Base-by-base conservation (phyloP, 1,140 invertebrate genomes). In the Cryptotermes secundus region DNA sequence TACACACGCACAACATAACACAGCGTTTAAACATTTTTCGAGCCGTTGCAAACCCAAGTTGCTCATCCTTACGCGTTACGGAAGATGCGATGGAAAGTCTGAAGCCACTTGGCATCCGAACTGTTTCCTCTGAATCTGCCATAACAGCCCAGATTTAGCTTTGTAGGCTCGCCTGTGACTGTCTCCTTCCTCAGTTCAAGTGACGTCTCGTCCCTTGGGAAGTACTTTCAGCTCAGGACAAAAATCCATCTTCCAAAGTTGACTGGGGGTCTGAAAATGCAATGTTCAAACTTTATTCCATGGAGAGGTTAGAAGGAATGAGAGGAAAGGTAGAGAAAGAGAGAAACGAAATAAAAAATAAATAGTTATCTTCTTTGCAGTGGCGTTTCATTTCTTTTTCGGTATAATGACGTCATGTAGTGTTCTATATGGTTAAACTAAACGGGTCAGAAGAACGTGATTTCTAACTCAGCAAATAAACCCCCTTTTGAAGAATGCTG, bases 201-300 rank as follows among this genome's bases (percentile, higher is more conserved):
- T 72, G 59, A 72, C 59, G n/a, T 72, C 59, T 72, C 59, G 9
- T 72, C 59, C 59, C 59, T n/a, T n/a, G 59, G 59, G 59, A 72
- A 72, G 59, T 26, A n/a, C 59, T 72, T 72, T 72, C 59, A 72
- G 59, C 59, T n/a, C 59, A 31, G 59, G 59, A 72, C 59, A 72
- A 72, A 72, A 72, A 72, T 72, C 59, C 59, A 72, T 72, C 59
- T 72, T 72, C 59, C n/a, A 31, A n/a, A 72, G 59, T 72, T 72
- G 59, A 72, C 59, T 72, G 59, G 59, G 59, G 59, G 59, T 72
- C 59, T 72, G 59, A 72, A 72, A 72, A 72, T 72, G 59, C 59
- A 72, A 72, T 31, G n/a, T 72, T n/a, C 59, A 72, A 72, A 72
- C 59, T 72, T 72, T 72, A 72, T 72, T 72, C 59, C 59, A 31